phyloP scores from a whole-genome alignment of 2,113 vertebrate species.

The Andinoacara biseriatus region DNA sequence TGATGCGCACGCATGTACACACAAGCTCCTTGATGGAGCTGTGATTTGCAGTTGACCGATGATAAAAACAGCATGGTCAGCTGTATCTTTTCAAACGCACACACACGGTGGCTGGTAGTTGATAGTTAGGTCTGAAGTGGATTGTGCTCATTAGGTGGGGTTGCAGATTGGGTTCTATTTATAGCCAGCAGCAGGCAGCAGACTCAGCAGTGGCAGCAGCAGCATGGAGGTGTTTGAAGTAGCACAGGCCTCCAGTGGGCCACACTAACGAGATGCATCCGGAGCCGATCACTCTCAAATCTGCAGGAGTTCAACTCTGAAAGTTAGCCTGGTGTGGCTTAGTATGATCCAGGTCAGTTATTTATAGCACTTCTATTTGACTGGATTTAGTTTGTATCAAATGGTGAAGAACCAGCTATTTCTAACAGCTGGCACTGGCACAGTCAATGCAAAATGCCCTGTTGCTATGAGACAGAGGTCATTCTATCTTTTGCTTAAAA shows the following conservation, averaged over 20 bases:
- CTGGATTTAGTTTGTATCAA: not conserved
- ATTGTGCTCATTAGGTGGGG: conserved; percentile 67
- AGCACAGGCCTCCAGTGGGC: conserved; percentile 67
- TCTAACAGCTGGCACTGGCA: not conserved
- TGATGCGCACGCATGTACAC: not conserved
- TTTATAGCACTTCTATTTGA: conserved; percentile 17
- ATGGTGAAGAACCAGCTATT: not conserved
- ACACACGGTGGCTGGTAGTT: conserved; percentile 39
- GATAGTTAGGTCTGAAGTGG: conserved; percentile 62
- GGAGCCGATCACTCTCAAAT: conserved; percentile 10
- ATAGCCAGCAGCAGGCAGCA: conserved; percentile 48
- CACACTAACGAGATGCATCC: conserved; percentile 58
- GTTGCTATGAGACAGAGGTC: conserved; percentile 10
- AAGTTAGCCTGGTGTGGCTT: conserved; percentile 15
- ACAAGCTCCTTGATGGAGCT: not conserved
- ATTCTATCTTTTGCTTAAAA: not conserved
- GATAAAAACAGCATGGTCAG: conserved; percentile 67
- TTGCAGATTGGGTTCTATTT: conserved; percentile 72
- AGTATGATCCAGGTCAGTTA: conserved; percentile 30
- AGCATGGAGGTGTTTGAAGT: conserved; percentile 60
- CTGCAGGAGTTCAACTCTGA: conserved; percentile 26
- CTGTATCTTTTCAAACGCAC: conserved; percentile 29
- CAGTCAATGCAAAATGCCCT: not conserved
- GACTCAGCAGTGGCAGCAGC: conserved; percentile 47
- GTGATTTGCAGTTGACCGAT: conserved; percentile 35